Percentiles rank a stretch among this genome's conserved stretches.
phyloP scores from a whole-genome alignment of 1,140 invertebrate genomes.

The Drosophila serrata region DNA sequence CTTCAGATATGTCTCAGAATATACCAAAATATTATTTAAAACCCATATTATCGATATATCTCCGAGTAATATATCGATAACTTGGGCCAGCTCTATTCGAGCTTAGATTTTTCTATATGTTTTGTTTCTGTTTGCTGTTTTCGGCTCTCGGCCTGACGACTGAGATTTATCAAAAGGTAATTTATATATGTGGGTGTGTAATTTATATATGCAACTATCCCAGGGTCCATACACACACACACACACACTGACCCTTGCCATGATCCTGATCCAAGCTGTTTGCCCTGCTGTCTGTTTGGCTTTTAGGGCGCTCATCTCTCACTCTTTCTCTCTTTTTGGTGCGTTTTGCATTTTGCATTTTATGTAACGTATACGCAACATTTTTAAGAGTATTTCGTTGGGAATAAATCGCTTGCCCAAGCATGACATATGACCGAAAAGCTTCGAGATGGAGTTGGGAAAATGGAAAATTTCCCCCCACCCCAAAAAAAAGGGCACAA shows the following conservation, averaged over 20 bases:
- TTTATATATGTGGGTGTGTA: conserved; percentile 81
- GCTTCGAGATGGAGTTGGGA: conserved; percentile 18
- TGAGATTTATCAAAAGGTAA: conserved; percentile 85
- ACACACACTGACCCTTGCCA: not conserved
- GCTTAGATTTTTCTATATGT: conserved; percentile 71
- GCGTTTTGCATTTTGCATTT: conserved; percentile 55
- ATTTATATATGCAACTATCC: conserved; percentile 72
- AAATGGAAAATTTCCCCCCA: not conserved
- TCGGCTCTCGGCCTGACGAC: conserved; percentile 40
- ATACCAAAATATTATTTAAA: not conserved
- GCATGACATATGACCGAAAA: conserved; percentile 70
- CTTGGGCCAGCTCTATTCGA: not conserved
- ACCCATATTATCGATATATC: not conserved
- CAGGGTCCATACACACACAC: not conserved
- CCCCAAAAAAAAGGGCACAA: not conserved
- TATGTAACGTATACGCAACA: conserved; percentile 68
- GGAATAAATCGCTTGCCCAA: conserved; percentile 81
- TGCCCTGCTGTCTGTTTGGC: conserved; percentile 51
- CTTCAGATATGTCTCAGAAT: not conserved
- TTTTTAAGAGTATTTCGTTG: conserved; percentile 83
- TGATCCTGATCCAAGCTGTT: conserved; percentile 41
- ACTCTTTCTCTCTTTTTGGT: not conserved
- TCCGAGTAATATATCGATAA: not conserved
- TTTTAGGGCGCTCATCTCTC: conserved; percentile 26
- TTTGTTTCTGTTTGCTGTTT: conserved; percentile 42